These are phyloP conservation scores for Sialia sialis DNA, from an alignment of 2,113 vertebrate species.

Conservation along the genomic window DNA sequence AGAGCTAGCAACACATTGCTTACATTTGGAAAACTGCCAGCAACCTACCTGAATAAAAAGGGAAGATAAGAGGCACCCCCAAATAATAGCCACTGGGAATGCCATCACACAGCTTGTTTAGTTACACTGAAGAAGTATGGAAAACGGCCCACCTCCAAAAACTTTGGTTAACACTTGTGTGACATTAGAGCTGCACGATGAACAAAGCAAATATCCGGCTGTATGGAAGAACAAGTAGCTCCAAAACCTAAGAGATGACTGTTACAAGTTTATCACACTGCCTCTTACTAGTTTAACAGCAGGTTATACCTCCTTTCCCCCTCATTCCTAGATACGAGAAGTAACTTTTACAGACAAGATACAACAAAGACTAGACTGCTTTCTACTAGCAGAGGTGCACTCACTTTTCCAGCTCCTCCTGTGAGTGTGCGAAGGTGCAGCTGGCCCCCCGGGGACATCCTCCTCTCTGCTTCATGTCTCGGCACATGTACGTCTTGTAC, in stretches of 20 bases:
- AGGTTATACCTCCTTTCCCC: background rate
- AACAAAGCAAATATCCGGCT: background rate
- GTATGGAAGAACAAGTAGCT: background rate
- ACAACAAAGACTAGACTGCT: background rate
- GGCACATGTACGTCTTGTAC: conserved; percentile 98
- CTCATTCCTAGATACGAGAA: background rate
- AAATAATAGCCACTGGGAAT: background rate
- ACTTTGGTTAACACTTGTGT: background rate
- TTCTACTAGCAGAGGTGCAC: conserved; percentile 26
- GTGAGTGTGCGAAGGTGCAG: conserved; percentile 97
- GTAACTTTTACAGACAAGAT: background rate
- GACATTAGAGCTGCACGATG: background rate
- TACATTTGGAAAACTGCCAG: background rate
- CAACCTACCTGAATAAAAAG: background rate
- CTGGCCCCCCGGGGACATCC: conserved; percentile 96
- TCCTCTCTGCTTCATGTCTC: conserved; percentile 98
- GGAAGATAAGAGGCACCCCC: background rate
- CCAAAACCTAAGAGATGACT: background rate
- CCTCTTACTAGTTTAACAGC: background rate
- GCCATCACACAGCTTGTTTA: background rate
- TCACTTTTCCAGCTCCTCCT: conserved; percentile 98
- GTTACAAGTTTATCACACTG: background rate
- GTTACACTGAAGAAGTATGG: background rate
- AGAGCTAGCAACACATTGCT: background rate
- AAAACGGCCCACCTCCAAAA: background rate